phyloP scores from a whole-genome alignment of 2,797 vertebrate species.

The Coranthus polyacanthus region DNA sequence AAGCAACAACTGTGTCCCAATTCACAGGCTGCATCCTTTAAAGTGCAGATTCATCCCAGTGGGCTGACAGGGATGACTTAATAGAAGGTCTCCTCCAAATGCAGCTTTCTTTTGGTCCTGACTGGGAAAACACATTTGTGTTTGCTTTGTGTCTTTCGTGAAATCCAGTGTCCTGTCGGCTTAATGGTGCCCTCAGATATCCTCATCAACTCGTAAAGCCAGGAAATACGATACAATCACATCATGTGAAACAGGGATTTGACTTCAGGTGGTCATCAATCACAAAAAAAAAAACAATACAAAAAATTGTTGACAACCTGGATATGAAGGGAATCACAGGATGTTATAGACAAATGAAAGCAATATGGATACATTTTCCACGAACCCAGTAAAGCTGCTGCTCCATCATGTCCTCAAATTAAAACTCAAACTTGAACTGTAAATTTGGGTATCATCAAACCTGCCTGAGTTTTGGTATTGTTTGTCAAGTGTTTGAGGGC shows the following conservation, averaged over 20 bases:
- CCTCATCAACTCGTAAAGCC: constrained; percentile 14
- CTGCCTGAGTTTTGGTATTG: background rate
- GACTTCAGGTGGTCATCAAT: background rate
- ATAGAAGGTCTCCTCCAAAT: background rate
- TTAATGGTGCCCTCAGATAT: constrained; percentile 35
- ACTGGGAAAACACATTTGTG: background rate
- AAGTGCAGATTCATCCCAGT: constrained; percentile 14
- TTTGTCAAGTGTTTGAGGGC: background rate
- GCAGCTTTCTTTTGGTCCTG: background rate
- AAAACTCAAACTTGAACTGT: background rate
- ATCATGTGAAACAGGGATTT: constrained; percentile 14
- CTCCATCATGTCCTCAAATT: no score
- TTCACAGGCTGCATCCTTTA: constrained; percentile 35
- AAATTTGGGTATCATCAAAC: background rate
- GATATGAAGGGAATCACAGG: background rate
- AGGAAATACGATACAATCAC: background rate
- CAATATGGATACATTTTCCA: constrained; percentile 3
- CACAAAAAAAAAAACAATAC: no score
- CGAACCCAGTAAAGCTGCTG: background rate
- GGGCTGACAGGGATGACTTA: background rate
- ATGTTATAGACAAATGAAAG: constrained; percentile 1
- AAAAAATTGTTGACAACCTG: no score
- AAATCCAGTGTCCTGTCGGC: constrained; percentile 12
- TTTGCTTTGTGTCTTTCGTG: constrained; percentile 3
- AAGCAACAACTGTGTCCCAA: constrained; percentile 28